Percentiles rank a stretch among this genome's conserved stretches.
These are phyloP conservation scores for Atopsyche davidsoni DNA, from an alignment of 1,140 invertebrate genomes.

Conservation along the genomic window DNA sequence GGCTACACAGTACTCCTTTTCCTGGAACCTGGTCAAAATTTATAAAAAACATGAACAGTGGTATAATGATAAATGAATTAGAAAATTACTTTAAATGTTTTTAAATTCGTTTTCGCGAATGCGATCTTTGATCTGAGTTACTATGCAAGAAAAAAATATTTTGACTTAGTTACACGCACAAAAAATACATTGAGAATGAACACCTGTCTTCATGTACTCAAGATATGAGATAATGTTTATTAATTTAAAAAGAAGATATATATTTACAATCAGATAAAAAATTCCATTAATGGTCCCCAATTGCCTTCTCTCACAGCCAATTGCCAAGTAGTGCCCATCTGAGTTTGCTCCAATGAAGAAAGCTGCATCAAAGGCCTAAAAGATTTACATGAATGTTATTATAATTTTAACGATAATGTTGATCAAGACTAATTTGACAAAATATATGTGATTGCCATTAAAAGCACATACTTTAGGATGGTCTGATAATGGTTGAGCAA, in stretches of 20 bases:
- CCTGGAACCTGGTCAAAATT: constrained; percentile 49
- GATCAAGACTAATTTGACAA: too few relatives aligned
- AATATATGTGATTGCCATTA: too few relatives aligned
- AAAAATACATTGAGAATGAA: too few relatives aligned
- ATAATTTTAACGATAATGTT: not conserved
- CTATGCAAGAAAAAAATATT: not conserved
- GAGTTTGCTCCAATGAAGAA: constrained; percentile 51
- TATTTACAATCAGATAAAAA: constrained; percentile 50
- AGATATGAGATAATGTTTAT: too few relatives aligned
- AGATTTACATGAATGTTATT: constrained; percentile 13
- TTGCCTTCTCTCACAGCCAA: constrained; percentile 49
- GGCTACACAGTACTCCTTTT: constrained; percentile 58
- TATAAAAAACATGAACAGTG: constrained; percentile 30
- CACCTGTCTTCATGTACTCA: too few relatives aligned
- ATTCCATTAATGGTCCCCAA: constrained; percentile 51
- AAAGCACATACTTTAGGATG: constrained; percentile 54
- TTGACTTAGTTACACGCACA: not conserved
- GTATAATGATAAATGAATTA: constrained; percentile 25
- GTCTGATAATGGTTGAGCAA: constrained; percentile 51
- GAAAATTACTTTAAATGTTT: not conserved
- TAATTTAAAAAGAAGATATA: not conserved
- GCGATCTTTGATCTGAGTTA: too few relatives aligned
- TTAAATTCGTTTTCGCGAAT: too few relatives aligned
- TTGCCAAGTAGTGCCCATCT: constrained; percentile 48
- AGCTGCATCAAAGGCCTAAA: constrained; percentile 57